These are phyloP conservation scores for Dromococcyx pavoninus DNA, from an alignment of 2,797 vertebrate genomes.

Conservation along the genomic window DNA sequence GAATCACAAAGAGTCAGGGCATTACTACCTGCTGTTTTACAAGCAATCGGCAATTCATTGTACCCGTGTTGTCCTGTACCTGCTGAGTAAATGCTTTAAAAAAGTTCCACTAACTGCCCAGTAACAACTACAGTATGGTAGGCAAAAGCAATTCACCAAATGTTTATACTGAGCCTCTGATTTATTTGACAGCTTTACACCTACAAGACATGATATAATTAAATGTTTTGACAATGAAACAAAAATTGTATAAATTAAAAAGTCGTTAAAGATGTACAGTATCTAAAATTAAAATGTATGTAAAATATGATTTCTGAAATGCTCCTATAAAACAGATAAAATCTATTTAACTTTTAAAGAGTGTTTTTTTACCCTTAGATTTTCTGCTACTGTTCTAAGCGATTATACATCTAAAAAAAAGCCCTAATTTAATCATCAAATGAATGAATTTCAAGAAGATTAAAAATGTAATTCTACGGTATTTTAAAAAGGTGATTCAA, in stretches of 20 bases:
- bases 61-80: slow-evolving; percentile 72
- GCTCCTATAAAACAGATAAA: slow-evolving; percentile 57
- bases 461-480: background rate
- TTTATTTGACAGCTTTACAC: slow-evolving; percentile 89
- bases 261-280: slow-evolving; percentile 74
- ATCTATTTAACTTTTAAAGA: slow-evolving; percentile 5
- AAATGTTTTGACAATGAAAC: slow-evolving; percentile 86
- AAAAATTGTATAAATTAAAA: slow-evolving; percentile 85
- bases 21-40: slow-evolving; percentile 80
- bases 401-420: background rate
- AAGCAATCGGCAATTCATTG: slow-evolving; percentile 74
- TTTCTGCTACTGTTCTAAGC: slow-evolving; percentile 28
- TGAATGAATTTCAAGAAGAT: background rate
- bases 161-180: slow-evolving; percentile 80
- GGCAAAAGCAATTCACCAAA: slow-evolving; percentile 77
- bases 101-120: slow-evolving; percentile 68
- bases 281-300: slow-evolving; percentile 74
- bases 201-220: slow-evolving; percentile 83
- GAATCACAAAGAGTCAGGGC: slow-evolving; percentile 63
- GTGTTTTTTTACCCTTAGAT: background rate
- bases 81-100: slow-evolving; percentile 73
- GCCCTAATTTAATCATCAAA: background rate
- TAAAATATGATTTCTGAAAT: slow-evolving; percentile 57
- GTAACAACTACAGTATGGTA: slow-evolving; percentile 71
- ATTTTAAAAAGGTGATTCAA: background rate